These are phyloP conservation scores for Sigmodon hispidus DNA, from an alignment of 2,113 vertebrate species.

Conservation along the genomic window DNA sequence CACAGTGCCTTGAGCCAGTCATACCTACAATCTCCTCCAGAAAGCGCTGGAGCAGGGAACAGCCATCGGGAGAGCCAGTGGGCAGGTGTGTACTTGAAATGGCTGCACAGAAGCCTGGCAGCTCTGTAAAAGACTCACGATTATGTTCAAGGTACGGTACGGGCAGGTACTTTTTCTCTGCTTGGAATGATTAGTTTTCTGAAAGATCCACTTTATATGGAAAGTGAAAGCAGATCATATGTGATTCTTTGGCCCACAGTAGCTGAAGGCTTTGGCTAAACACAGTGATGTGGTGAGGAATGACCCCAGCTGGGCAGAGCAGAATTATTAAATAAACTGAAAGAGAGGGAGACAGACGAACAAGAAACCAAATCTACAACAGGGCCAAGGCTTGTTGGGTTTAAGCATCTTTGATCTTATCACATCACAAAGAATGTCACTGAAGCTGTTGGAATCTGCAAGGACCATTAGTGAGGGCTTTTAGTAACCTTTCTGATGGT, in stretches of 20 bases:
- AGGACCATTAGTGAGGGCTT: background rate
- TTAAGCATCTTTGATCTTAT: background rate
- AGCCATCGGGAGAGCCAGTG: no score
- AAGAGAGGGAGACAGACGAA: no score
- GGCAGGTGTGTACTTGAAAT: background rate
- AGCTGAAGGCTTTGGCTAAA: background rate
- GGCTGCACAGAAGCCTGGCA: no score
- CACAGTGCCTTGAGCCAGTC: background rate
- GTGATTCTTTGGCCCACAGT: background rate
- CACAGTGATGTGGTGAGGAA: background rate
- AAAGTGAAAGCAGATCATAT: background rate
- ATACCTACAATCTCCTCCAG: background rate
- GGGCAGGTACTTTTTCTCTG: background rate
- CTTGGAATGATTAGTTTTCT: background rate
- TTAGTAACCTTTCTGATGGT: background rate
- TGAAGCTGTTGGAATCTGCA: background rate
- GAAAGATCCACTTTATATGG: background rate
- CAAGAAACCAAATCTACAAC: background rate
- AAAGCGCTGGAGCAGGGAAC: background rate
- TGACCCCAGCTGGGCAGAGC: background rate
- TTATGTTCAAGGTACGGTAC: accelerated
- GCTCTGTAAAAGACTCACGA: background rate
- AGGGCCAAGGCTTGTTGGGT: background rate
- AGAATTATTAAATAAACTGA: background rate
- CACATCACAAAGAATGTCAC: background rate